Base-by-base conservation (phyloP, 2,888 invertebrate genomes). In the Caenorhabditis drosophilae region DNA sequence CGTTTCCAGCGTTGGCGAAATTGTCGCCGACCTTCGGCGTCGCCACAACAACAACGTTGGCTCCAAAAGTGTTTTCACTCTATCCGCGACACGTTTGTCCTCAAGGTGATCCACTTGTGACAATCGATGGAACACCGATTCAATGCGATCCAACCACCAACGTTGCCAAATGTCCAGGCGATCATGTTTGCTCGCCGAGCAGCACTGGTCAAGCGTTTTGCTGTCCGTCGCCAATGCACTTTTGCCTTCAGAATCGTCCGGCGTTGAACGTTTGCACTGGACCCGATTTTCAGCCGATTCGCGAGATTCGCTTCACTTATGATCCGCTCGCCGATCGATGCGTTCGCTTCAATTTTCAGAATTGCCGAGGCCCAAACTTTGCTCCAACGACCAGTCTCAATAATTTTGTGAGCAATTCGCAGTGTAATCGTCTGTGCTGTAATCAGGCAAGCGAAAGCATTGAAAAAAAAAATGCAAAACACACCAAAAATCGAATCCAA, bases 151-250 rank as follows among this genome's bases (percentile, higher is more conserved):
- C 51, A 9, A 44, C 54, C 3, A 66, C 56, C 40, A n/a, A n/a
- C n/a, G 66, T 54, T 15, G 61, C 67, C 4, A 67, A 67, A 26
- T 73, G 73, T 47, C 73, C 73, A 3, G 56, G 54, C 16, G 73
- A 66, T 35, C 52, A 69, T 53, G 64, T 73, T 18, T 73, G 73
- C 20, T 60, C 66, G 9, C 62, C 68, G 11, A 53, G 58, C 36
- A 66, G 67, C 22, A 41, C 40, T 2, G n/a, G n/a, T n/a, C 41
- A 50, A 44, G 60, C 62, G 15, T 70, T 64, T 48, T 73, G 73
- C 51, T 73, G 73, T 53, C 73, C 73, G 2, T 67, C 73, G 2
- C 73, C 73, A 72, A 68, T 68, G 66, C 58, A 53, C 35, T 72
- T 55, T 62, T 72, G 72, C 44, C 63, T 72, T 4, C 66, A 72